phyloP scores from a whole-genome alignment of 2,797 vertebrate genomes.

The Mormyrus hasselquistii region DNA sequence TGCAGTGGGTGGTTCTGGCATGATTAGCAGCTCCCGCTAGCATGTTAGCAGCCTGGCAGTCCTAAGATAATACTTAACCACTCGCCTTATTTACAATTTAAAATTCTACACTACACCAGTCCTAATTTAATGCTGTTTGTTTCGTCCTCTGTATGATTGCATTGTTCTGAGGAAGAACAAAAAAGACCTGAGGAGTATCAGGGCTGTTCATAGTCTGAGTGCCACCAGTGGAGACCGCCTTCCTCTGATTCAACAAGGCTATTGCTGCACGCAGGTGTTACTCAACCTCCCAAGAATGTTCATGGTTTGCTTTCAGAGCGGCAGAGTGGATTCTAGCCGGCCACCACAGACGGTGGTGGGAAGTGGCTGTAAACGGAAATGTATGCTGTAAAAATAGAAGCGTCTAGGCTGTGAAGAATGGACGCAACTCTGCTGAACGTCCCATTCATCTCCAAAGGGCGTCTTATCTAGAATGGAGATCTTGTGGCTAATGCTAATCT shows the following conservation, averaged over 20 bases:
- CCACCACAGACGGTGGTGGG: not conserved
- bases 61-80: not conserved
- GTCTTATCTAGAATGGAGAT: not conserved
- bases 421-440: not conserved
- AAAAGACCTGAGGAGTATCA: not conserved
- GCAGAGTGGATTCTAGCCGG: not conserved
- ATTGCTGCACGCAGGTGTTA: not conserved
- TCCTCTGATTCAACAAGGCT: not conserved
- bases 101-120: not conserved
- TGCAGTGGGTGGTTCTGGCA: not conserved
- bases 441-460: not conserved
- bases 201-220: not conserved
- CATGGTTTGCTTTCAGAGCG: not conserved
- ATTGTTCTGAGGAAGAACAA: not conserved
- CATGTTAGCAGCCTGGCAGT: not conserved
- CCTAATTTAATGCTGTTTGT: not conserved
- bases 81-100: not conserved
- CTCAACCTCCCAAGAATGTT: not conserved
- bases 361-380: conserved; percentile 1
- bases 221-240: not conserved
- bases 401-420: not conserved
- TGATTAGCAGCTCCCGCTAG: not conserved
- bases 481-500: not conserved
- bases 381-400: not conserved
- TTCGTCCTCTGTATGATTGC: not conserved